Percentiles rank a stretch among this genome's conserved stretches.
These are phyloP conservation scores for Notolabrus celidotus DNA, from an alignment of 2,797 vertebrate species.

Conservation along the genomic window DNA sequence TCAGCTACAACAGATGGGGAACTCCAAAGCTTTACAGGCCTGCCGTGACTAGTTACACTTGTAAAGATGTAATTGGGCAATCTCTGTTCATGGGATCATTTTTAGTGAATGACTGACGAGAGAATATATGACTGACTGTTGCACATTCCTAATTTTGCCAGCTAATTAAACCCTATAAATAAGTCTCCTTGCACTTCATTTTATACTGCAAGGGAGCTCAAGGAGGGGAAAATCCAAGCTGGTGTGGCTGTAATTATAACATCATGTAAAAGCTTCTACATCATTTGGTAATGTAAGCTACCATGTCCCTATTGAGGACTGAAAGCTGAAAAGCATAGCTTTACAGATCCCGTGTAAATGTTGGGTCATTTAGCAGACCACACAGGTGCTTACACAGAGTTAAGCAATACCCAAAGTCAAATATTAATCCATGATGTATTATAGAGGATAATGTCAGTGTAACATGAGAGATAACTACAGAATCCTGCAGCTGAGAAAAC, in stretches of 20 bases:
- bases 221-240: conserved; percentile 1
- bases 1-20: background rate
- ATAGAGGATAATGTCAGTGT: conserved; percentile 31
- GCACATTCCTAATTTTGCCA: conserved; percentile 1
- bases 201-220: conserved; percentile 8
- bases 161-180: conserved; percentile 6
- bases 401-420: conserved; percentile 33
- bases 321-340: conserved; percentile 32
- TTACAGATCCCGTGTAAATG: conserved; percentile 61
- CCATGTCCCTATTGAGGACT: conserved; percentile 27
- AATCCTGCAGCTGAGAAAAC: conserved; percentile 65
- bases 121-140: background rate
- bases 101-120: background rate
- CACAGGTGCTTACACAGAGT: conserved; percentile 48
- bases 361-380: conserved; percentile 42
- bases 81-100: background rate
- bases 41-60: background rate
- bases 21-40: background rate
- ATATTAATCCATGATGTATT: conserved; percentile 40
- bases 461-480: conserved; percentile 43
- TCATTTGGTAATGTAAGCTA: conserved; percentile 28
- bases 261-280: conserved; percentile 28
- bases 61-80: background rate
- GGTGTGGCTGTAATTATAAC: conserved; percentile 28
- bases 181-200: background rate